These are phyloP conservation scores for Saturnia pavonia DNA, from an alignment of 2,888 invertebrate species.

Conservation along the genomic window DNA sequence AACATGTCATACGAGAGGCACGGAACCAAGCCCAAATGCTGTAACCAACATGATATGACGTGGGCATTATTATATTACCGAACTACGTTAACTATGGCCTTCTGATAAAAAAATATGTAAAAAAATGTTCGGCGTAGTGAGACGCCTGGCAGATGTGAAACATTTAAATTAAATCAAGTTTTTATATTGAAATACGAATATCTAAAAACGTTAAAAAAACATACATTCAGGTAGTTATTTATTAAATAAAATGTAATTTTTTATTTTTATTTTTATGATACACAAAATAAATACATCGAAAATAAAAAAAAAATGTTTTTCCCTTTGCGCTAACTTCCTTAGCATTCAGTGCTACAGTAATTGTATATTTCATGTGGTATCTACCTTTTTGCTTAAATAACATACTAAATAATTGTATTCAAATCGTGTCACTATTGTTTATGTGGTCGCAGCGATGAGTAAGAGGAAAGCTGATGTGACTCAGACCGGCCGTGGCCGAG, in stretches of 20 bases:
- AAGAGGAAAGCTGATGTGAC: constrained; percentile 56
- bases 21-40: constrained; percentile 61
- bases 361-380: background rate
- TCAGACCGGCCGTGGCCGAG: constrained; percentile 39
- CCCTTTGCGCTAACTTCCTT: background rate
- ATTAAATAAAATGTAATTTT: no score
- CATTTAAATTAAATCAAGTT: no score
- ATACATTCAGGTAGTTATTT: no score
- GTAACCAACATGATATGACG: constrained; percentile 20
- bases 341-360: background rate
- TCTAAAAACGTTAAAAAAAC: no score
- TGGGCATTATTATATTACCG: constrained; percentile 45
- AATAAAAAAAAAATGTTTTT: no score
- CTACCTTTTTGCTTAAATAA: background rate
- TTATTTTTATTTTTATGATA: no score
- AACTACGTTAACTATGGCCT: constrained; percentile 29
- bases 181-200: no score
- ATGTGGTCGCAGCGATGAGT: constrained; percentile 33
- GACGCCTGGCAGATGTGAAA: no score
- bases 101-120: background rate
- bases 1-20: constrained; percentile 51
- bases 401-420: background rate
- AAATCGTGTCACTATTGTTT: constrained; percentile 28
- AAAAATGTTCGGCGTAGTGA: background rate
- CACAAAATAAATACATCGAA: no score